Conservation (phyloP, 2,113 vertebrate species). For the Passer domesticus region DNA sequence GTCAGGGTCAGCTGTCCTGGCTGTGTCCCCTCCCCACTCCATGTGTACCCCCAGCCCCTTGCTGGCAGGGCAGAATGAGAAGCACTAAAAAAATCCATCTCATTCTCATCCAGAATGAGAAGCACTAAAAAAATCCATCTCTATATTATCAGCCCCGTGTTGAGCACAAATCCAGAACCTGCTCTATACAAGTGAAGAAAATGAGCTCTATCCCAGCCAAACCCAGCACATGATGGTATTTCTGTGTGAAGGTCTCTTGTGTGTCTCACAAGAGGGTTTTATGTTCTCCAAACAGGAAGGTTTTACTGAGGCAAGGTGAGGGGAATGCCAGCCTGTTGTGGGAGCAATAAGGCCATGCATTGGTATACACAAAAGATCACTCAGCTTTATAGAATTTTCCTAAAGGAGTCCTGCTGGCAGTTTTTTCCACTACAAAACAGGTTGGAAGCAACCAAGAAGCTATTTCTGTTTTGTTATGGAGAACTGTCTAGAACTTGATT, state of each 20-base stretch:
- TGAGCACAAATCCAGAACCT: background rate
- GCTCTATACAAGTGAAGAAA: background rate
- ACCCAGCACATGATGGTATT: background rate
- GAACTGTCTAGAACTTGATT: background rate
- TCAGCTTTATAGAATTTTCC: background rate
- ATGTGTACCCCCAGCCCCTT: background rate
- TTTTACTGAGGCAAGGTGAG: background rate
- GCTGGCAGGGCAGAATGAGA: fast-evolving
- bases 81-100: background rate
- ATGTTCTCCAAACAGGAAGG: fast-evolving
- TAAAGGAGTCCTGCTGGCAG: background rate
- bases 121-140: background rate
- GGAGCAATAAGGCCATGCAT: background rate
- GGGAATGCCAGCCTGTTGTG: background rate
- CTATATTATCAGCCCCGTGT: background rate
- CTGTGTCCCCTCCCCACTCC: background rate
- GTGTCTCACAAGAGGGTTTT: background rate
- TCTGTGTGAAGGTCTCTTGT: background rate
- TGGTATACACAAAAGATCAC: background rate
- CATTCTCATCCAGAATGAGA: background rate
- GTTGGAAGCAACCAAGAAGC: background rate
- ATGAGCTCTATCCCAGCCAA: background rate
- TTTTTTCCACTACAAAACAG: background rate
- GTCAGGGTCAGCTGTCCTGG: background rate
- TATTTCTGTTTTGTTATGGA: background rate